phyloP scores from a whole-genome alignment of 2,888 invertebrate genomes.

The Amorpha juglandis region DNA sequence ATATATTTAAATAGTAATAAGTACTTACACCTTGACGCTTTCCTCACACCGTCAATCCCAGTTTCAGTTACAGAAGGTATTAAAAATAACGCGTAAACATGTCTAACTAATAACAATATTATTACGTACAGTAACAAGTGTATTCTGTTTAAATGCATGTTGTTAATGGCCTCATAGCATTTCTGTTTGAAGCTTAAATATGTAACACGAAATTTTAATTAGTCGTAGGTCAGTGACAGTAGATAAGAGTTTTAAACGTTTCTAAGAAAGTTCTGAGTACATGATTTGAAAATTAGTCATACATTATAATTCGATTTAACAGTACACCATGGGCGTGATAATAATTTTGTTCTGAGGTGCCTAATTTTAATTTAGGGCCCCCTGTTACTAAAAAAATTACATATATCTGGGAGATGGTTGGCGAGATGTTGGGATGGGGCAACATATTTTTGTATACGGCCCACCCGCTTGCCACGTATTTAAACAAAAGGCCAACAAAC shows the following conservation, averaged over 20 bases:
- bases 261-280: constrained; percentile 26
- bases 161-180: constrained; percentile 34
- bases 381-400: no score
- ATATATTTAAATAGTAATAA: constrained; percentile 11
- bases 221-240: constrained; percentile 67
- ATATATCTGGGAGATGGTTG: no score
- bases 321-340: no score
- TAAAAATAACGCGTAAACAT: constrained; percentile 3
- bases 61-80: constrained; percentile 41
- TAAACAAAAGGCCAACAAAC: no score
- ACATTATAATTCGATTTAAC: no score
- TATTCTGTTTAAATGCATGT: constrained; percentile 48
- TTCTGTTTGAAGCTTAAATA: constrained; percentile 1
- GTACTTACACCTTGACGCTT: constrained; percentile 73
- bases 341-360: no score
- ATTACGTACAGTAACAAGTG: not conserved
- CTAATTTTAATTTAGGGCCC: no score
- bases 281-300: no score
- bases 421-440: no score
- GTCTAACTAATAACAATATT: not conserved
- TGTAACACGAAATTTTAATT: constrained; percentile 40
- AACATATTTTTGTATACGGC: no score
- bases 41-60: constrained; percentile 62
- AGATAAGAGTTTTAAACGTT: constrained; percentile 50
- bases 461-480: no score